Evolutionary conservation across 2,797 vertebrate species (phyloP).

Genomic region (Monodelphis domestica): DNA sequence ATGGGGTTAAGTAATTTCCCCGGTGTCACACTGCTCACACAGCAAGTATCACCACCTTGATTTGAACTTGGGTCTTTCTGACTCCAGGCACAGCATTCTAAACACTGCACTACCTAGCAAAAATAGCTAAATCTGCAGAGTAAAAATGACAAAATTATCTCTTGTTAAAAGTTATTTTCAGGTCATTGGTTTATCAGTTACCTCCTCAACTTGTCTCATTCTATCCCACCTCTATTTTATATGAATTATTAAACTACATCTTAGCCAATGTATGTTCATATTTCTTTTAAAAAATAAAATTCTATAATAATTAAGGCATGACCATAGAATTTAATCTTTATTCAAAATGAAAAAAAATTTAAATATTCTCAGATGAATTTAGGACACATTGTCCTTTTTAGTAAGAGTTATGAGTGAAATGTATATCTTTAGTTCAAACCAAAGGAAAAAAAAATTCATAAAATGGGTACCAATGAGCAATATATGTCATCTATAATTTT

Average conservation of each 20-base stretch:
- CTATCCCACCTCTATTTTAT: neutral
- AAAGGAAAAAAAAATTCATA: neutral
- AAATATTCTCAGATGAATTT: neutral
- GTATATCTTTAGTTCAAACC: neutral
- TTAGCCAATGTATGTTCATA: neutral
- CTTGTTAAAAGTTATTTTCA: neutral
- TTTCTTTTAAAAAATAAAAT: neutral
- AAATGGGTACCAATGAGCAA: neutral
- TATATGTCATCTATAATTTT: neutral
- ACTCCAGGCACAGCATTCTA: no score
- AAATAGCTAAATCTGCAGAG: neutral
- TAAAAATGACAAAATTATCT: neutral
- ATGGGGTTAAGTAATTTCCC: neutral
- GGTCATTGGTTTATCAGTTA: neutral
- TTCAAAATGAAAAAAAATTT: neutral
- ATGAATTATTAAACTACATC: neutral
- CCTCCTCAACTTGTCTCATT: neutral
- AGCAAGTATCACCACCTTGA: no score
- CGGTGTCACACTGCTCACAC: neutral
- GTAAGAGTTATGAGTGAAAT: neutral
- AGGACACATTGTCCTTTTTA: neutral
- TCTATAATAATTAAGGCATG: neutral
- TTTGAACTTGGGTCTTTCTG: no score
- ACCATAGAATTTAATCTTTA: neutral
- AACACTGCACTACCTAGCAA: no score